Percentiles rank a stretch among this genome's conserved stretches.
Conservation (phyloP, 2,888 invertebrate species). For the Chloromyia formosa region DNA sequence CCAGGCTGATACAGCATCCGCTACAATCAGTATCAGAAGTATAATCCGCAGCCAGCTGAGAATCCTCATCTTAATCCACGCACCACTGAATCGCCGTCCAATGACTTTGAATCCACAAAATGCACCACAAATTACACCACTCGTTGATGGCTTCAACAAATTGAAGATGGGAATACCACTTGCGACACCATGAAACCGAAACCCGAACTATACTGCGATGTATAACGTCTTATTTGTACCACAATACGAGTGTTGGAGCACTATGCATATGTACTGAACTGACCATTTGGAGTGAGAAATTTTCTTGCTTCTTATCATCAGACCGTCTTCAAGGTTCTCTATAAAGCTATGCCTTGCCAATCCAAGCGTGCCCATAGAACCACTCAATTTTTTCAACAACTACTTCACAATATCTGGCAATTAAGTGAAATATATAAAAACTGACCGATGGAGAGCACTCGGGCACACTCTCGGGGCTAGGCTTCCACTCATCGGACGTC, state of each 20-base stretch:
- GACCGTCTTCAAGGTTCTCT: constrained; percentile 10
- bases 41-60: constrained; percentile 13
- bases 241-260: too few species aligned
- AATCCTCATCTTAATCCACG: constrained; percentile 24
- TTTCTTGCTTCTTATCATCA: background rate
- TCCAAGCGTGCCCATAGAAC: background rate
- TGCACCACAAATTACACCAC: background rate
- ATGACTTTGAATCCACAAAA: background rate
- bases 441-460: constrained; percentile 4
- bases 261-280: too few species aligned
- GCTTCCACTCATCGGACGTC: background rate
- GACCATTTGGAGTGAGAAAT: background rate
- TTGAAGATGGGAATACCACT: too few species aligned
- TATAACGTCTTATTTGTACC: too few species aligned
- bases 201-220: too few species aligned
- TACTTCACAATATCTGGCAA: constrained; percentile 9
- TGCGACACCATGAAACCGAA: too few species aligned
- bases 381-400: background rate
- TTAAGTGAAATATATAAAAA: constrained; percentile 24
- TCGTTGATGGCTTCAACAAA: too few species aligned
- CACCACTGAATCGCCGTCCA: background rate
- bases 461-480: background rate
- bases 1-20: constrained; percentile 43
- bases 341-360: background rate
- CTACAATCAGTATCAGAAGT: background rate